Evolutionary conservation across 2,113 vertebrate genomes (phyloP).

Genomic region (Eublepharis macularius): DNA sequence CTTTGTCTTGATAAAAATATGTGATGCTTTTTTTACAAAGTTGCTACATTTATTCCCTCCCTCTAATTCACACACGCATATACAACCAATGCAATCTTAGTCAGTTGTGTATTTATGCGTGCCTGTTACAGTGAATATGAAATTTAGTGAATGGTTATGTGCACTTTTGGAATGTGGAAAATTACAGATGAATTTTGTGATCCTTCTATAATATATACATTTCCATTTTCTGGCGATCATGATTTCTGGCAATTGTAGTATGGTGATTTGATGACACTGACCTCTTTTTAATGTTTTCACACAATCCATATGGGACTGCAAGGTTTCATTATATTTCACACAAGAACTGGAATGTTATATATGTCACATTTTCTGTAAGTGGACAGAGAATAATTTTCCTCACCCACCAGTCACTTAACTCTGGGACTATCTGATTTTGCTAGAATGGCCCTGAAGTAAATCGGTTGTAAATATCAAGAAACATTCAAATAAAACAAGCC

Average conservation of each 20-base stretch:
- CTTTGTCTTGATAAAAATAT: not conserved
- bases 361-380: not conserved
- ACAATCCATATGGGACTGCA: not conserved
- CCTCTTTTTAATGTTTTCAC: not conserved
- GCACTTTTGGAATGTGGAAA: not conserved
- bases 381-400: not conserved
- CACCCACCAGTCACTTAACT: not conserved
- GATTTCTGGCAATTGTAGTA: not conserved
- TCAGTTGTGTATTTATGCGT: no score
- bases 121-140: not conserved
- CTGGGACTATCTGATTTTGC: not conserved
- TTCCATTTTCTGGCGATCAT: not conserved
- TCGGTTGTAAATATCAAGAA: not conserved
- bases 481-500: not conserved
- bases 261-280: not conserved
- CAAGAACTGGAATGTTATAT: not conserved
- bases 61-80: accelerated
- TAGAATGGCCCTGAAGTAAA: not conserved
- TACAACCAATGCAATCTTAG: not conserved
- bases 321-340: not conserved
- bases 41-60: accelerated
- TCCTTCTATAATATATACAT: not conserved
- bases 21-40: not conserved
- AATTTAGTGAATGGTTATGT: not conserved
- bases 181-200: not conserved